These are phyloP conservation scores for Eutolmus rufibarbis DNA, from an alignment of 2,888 invertebrate species.

Conservation along the genomic window DNA sequence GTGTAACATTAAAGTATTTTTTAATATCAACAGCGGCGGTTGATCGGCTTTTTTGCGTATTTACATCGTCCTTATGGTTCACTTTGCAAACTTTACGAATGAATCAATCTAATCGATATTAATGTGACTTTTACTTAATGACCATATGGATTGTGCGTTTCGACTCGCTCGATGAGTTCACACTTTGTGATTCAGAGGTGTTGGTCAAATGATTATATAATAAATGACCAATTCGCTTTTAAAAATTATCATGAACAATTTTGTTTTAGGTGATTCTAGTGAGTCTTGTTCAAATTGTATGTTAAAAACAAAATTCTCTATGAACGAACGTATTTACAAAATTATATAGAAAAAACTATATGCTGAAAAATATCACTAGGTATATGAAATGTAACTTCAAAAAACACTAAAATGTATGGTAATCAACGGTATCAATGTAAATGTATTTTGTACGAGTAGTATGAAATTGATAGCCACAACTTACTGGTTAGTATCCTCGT, in stretches of 20 bases:
- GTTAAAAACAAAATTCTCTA: conserved; percentile 6
- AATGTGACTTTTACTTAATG: neutral
- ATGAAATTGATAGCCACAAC: conserved; percentile 63
- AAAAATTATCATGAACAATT: neutral
- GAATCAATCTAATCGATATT: neutral
- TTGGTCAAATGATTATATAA: neutral
- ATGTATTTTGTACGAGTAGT: conserved; percentile 23
- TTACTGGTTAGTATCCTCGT: conserved; percentile 97
- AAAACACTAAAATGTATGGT: conserved; percentile 33
- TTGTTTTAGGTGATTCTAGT: neutral
- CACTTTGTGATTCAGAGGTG: neutral
- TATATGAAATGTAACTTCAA: conserved; percentile 18
- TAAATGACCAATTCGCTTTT: neutral
- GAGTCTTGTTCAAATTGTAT: neutral
- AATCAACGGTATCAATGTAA: conserved; percentile 16
- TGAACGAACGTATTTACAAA: conserved; percentile 32
- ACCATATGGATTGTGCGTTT: neutral
- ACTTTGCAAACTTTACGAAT: neutral
- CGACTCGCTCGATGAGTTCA: neutral
- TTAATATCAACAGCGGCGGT: neutral
- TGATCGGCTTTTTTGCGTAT: neutral
- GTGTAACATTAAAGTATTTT: neutral
- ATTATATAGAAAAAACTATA: conserved; percentile 10
- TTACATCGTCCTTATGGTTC: conserved; percentile 21
- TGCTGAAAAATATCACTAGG: neutral